Evolutionary conservation across 2,888 invertebrate species (phyloP), one percentile per base, ranked within the genome.

Genomic region (Sialis fuliginosa): DNA sequence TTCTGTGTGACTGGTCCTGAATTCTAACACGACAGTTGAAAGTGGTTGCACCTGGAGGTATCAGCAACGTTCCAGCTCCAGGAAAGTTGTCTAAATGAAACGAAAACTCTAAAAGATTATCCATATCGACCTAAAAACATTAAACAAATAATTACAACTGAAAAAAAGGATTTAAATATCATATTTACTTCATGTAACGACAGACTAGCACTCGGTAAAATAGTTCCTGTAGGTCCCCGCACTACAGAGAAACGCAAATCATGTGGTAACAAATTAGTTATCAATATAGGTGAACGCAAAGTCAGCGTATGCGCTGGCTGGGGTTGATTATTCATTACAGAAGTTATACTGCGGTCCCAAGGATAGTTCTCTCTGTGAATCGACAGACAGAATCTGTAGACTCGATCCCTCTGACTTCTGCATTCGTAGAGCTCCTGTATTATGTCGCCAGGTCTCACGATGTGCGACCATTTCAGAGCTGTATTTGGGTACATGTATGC

Each of bases 261-360:
- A 53, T 82, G 73, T 0, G 96, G 96, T 45, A 97, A 72, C 50
- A 96, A 72, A 71, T 96, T 97, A 52, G 81, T 79, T 4, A 96
- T 62, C 10, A 83, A 74, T 12, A 97, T 70, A 1, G 91, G 89
- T 31, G 95, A 86, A 54, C 88, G 68, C 42, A 98, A 68, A 3
- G 80, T 77, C 50, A 97, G 79, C 10, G 82, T 79, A 64, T 97
- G 96, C 0, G 88, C 95, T 5, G 93, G 89, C 51, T 89, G 75
- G 44, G 72, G 62, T 43, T 56, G 52, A 56, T 54, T 49, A 51
- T 59, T 46, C 50, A 58, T 50, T 48, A 57, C 48, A 6, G 54
- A 45, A 34, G 62, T 60, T 12, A 63, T 56, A 6, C 75, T 75
- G 35, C 66, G 59, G 52, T 84, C 82, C 9, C 68, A 60, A 0